Conservation (phyloP, 2,797 vertebrate genomes). For the Semaprochilodus insignis region DNA sequence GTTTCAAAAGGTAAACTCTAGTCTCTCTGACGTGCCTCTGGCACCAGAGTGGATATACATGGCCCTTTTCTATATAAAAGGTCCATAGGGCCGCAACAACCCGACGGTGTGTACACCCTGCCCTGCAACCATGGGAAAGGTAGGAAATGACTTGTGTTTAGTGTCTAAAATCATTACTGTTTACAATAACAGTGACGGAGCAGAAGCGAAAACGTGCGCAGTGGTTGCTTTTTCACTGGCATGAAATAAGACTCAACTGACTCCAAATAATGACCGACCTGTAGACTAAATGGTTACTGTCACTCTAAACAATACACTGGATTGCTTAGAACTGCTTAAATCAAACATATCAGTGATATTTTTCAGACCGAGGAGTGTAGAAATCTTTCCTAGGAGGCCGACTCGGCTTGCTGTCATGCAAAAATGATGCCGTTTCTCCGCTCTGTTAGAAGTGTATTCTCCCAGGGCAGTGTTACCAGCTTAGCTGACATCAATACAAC, state of each 20-base stretch:
- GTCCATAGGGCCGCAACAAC: conserved; percentile 43
- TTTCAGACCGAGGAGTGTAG: neutral
- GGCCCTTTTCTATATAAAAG: conserved; percentile 74
- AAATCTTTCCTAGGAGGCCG: neutral
- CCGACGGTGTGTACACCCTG: conserved; percentile 66
- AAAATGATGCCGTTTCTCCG: neutral
- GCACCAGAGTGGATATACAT: conserved; percentile 44
- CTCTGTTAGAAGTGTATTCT: conserved; percentile 24
- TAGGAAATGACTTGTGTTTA: conserved; percentile 63
- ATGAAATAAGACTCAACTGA: neutral
- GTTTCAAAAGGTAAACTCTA: conserved; percentile 76
- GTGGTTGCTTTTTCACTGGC: neutral
- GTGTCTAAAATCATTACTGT: neutral
- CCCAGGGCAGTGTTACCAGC: neutral
- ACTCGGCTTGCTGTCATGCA: conserved; percentile 9
- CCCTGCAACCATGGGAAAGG: conserved; percentile 81
- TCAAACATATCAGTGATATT: neutral
- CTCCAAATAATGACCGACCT: conserved; percentile 16
- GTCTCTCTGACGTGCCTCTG: conserved; percentile 71
- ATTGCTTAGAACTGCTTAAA: conserved; percentile 1
- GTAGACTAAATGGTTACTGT: neutral
- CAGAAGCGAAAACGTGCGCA: neutral
- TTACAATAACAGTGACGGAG: neutral
- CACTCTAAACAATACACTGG: neutral
- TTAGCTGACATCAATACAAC: conserved; percentile 10